Conservation (phyloP, 2,113 vertebrate species). For the Ailurus styani region DNA sequence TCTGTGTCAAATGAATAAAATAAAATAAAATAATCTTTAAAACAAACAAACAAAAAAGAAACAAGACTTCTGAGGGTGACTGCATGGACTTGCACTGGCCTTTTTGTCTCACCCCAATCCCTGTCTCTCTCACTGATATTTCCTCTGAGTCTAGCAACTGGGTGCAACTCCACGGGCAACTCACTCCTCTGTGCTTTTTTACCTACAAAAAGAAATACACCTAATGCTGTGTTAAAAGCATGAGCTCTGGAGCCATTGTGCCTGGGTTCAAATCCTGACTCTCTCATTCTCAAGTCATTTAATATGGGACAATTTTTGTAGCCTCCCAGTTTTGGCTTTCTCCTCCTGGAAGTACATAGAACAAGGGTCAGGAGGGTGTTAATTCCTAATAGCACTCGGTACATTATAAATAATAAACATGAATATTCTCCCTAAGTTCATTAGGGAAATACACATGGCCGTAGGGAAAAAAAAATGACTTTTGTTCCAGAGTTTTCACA, state of each 20-base stretch:
- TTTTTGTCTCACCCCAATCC: neutral
- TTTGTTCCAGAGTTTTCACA: neutral
- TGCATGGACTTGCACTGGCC: neutral
- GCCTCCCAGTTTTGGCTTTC: neutral
- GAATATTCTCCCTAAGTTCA: neutral
- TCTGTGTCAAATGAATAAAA: too few relatives aligned
- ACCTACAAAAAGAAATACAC: neutral
- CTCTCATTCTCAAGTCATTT: neutral
- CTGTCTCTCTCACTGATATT: neutral
- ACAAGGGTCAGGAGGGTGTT: neutral
- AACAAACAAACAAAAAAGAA: too few relatives aligned
- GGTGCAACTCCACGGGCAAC: neutral
- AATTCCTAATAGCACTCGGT: neutral
- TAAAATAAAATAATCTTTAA: too few relatives aligned
- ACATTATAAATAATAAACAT: neutral
- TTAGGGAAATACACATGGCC: neutral
- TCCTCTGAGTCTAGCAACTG: neutral
- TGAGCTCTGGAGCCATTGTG: neutral
- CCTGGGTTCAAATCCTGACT: neutral
- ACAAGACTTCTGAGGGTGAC: neutral
- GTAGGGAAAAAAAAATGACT: neutral
- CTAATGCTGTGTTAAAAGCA: neutral
- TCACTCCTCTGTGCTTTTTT: neutral
- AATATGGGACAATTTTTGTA: neutral
- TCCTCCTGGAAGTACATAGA: neutral